Evolutionary conservation across 2,888 invertebrate genomes (phyloP).

Genomic region (Unio pictorum): DNA sequence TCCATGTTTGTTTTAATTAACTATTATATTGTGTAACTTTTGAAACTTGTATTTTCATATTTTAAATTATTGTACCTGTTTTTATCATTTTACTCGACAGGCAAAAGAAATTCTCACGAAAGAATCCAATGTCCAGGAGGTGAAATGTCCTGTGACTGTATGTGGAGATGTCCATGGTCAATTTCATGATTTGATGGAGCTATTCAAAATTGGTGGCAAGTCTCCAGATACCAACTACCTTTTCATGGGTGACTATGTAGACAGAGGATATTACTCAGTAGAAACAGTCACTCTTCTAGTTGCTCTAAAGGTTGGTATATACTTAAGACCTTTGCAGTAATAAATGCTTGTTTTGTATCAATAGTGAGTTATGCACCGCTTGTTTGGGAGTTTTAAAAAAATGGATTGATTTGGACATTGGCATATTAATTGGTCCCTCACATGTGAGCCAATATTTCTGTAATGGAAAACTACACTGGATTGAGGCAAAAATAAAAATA

Average conservation of each 20-base stretch:
- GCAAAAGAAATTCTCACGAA: constrained; percentile 99
- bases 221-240: constrained; percentile 99
- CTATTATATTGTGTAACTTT: no score
- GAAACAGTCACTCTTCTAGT: constrained; percentile 99
- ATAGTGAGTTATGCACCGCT: no score
- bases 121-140: constrained; percentile 99
- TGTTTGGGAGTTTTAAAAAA: no score
- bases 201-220: constrained; percentile 96
- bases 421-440: no score
- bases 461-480: no score
- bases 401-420: no score
- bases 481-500: no score
- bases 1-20: no score
- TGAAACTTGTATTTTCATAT: no score
- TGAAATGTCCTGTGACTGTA: constrained; percentile 99
- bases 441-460: no score
- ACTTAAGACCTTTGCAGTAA: neutral
- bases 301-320: constrained; percentile 87
- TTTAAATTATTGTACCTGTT: neutral
- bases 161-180: constrained; percentile 99
- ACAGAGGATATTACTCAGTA: constrained; percentile 99
- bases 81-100: constrained; percentile 74
- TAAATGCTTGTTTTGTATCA: neutral
- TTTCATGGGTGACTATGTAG: constrained; percentile 99
- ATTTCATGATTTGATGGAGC: constrained; percentile 99